phyloP scores from a whole-genome alignment of 2,113 vertebrate genomes.

The Symphodus melops region DNA sequence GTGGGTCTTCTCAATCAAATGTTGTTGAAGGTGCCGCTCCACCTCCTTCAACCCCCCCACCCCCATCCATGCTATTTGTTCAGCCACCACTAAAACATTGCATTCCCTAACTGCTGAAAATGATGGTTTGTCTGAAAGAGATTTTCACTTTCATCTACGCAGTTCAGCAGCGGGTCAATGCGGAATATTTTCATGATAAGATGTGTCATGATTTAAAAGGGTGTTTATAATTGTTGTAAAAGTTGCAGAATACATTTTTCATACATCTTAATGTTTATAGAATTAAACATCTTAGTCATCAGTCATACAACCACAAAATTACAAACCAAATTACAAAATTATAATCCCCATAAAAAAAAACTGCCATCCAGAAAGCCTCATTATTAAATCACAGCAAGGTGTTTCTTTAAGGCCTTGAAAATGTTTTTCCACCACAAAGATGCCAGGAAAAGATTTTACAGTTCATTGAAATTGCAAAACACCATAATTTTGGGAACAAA shows the following conservation, averaged over 20 bases:
- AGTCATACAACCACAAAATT: slow-evolving; percentile 22
- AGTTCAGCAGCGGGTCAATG: slow-evolving; percentile 45
- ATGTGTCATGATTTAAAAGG: neutral
- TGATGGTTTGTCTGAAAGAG: slow-evolving; percentile 25
- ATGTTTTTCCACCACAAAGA: slow-evolving; percentile 9
- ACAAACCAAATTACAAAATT: slow-evolving; percentile 25
- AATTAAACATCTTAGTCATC: slow-evolving; percentile 4
- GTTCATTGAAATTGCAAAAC: slow-evolving; percentile 47
- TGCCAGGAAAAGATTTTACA: slow-evolving; percentile 60
- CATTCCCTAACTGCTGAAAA: neutral
- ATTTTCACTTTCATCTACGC: slow-evolving; percentile 9
- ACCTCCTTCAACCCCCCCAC: slow-evolving; percentile 1
- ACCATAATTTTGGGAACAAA: slow-evolving; percentile 32
- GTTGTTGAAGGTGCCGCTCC: slow-evolving; percentile 16
- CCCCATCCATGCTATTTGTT: slow-evolving; percentile 5
- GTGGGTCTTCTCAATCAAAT: neutral
- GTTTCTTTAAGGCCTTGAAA: slow-evolving; percentile 26
- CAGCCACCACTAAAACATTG: slow-evolving; percentile 32
- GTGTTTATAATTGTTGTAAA: neutral
- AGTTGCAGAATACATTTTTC: neutral
- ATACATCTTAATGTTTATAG: neutral
- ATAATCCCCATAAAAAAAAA: slow-evolving; percentile 8
- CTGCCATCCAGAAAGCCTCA: slow-evolving; percentile 38
- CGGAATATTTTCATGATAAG: neutral
- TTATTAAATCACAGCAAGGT: slow-evolving; percentile 31